A percentile compares a stretch with the other conserved stretches of the same genome.
Conservation (phyloP, 2,113 vertebrate species). For the Smithornis capensis region DNA sequence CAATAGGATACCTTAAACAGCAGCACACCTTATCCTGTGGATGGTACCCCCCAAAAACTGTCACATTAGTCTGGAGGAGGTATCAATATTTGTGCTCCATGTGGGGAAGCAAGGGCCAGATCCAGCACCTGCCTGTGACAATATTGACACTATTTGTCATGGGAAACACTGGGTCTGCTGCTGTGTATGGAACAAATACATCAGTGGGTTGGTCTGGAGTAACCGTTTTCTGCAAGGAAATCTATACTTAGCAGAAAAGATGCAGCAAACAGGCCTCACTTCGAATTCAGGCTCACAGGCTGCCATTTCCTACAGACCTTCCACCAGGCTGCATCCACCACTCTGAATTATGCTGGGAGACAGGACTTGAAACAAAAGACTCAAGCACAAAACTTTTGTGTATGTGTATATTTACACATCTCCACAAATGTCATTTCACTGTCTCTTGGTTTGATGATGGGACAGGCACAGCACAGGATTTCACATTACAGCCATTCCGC, state of each 20-base stretch:
- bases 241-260: neutral
- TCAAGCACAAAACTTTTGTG: neutral
- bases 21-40: neutral
- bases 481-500: neutral
- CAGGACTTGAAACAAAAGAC: neutral
- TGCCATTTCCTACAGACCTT: neutral
- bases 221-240: neutral
- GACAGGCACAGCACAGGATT: neutral
- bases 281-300: neutral
- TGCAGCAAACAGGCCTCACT: neutral
- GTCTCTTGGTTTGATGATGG: neutral
- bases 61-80: neutral
- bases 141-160: neutral
- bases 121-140: neutral
- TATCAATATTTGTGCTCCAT: neutral
- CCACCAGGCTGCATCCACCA: neutral
- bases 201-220: neutral
- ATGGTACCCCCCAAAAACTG: neutral
- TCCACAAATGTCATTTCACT: neutral
- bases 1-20: neutral
- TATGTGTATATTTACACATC: neutral
- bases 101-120: neutral
- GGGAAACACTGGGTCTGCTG: neutral
- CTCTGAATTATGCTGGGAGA: neutral
- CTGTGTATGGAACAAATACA: neutral